Evolutionary conservation across 2,888 invertebrate species (phyloP).

Genomic region (Oxystoma pomonae): DNA sequence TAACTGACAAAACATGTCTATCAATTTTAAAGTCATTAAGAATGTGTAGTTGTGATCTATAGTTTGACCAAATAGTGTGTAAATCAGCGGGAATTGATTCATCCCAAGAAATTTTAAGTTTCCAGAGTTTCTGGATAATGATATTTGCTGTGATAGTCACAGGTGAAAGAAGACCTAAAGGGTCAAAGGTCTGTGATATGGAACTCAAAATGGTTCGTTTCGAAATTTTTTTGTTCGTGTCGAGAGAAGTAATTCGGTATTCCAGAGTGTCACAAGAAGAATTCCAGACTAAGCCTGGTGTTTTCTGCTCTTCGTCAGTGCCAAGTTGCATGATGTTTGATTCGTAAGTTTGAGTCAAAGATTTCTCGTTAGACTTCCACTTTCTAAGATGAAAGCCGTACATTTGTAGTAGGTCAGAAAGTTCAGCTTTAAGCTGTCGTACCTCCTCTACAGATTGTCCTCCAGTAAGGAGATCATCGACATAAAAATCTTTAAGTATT

Average conservation of each 20-base stretch:
- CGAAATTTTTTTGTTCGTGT: neutral
- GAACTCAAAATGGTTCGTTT: conserved; percentile 17
- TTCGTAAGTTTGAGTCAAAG: neutral
- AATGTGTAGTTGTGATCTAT: conserved; percentile 5
- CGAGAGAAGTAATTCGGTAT: conserved; percentile 5
- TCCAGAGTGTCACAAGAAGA: conserved; percentile 9
- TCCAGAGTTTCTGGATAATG: conserved; percentile 20
- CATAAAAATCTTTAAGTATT: too few relatives aligned
- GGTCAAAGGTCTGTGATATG: conserved; percentile 20
- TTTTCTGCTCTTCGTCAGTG: conserved; percentile 9
- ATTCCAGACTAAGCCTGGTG: conserved; percentile 18
- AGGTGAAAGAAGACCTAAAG: conserved; percentile 16
- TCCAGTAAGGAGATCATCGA: too few relatives aligned
- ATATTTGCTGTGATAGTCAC: conserved; percentile 15
- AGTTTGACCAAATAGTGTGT: conserved; percentile 12
- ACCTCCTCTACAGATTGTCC: too few relatives aligned
- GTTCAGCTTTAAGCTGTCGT: conserved; percentile 3
- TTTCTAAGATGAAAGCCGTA: conserved; percentile 23
- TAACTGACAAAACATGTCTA: conserved; percentile 6
- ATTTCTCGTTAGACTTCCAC: conserved; percentile 21
- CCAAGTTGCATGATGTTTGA: neutral
- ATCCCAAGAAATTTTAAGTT: conserved; percentile 17
- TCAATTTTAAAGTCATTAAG: conserved; percentile 13
- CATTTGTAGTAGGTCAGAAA: conserved; percentile 9
- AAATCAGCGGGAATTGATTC: conserved; percentile 17